A percentile compares a stretch with the other conserved stretches of the same genome.
These are phyloP conservation scores for Hylaea fasciaria DNA, from an alignment of 2,888 invertebrate species.

Conservation along the genomic window DNA sequence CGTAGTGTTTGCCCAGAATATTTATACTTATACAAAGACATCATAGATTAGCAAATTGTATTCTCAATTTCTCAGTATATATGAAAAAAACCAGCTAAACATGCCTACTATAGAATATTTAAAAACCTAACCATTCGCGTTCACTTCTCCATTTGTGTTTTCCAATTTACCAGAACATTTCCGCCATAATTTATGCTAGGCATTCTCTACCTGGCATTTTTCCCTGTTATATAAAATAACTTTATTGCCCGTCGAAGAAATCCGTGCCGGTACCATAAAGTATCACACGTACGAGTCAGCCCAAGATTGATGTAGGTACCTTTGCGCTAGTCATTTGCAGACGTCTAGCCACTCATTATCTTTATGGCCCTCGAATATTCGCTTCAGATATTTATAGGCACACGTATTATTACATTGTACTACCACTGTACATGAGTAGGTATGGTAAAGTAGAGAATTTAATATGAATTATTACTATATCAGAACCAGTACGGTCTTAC, in stretches of 20 bases:
- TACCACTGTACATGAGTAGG: background rate
- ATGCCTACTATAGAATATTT: no score
- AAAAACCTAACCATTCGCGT: no score
- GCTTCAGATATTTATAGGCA: slow-evolving; percentile 5
- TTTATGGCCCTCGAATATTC: slow-evolving; percentile 38
- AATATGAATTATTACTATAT: no score
- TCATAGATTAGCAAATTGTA: no score
- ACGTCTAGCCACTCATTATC: slow-evolving; percentile 45
- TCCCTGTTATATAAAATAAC: slow-evolving; percentile 10
- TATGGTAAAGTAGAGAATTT: no score
- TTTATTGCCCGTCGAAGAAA: slow-evolving; percentile 21
- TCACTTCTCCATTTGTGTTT: no score
- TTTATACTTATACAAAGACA: no score
- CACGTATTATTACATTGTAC: slow-evolving; percentile 12
- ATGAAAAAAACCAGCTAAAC: no score
- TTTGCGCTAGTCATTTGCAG: slow-evolving; percentile 48
- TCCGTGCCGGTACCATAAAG: slow-evolving; percentile 27
- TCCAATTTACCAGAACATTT: no score
- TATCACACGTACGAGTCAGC: slow-evolving; percentile 15
- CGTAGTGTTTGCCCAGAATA: no score
- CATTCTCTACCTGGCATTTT: slow-evolving; percentile 13
- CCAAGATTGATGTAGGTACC: slow-evolving; percentile 38
- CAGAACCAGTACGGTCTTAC: no score
- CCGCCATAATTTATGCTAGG: background rate
- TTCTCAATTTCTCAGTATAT: no score